phyloP scores from a whole-genome alignment of 2,888 invertebrate genomes.

The Vanessa cardui region DNA sequence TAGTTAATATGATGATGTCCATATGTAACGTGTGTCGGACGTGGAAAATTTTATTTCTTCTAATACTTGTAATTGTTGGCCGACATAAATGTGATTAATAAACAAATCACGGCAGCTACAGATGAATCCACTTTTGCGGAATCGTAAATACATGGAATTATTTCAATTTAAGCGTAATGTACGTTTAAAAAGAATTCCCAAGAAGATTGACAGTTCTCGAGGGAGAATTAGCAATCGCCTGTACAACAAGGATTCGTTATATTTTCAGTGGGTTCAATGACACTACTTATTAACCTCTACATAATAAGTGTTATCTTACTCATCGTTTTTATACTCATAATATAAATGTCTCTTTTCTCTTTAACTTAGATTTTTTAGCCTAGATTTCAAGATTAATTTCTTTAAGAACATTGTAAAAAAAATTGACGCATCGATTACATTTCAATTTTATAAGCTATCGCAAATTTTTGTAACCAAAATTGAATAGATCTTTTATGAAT shows the following conservation, averaged over 20 bases:
- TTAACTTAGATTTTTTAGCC: too few species aligned
- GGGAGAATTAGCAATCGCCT: slow-evolving; percentile 14
- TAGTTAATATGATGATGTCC: slow-evolving; percentile 10
- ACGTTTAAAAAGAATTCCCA: slow-evolving; percentile 26
- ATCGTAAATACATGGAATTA: slow-evolving; percentile 37
- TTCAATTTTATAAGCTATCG: too few species aligned
- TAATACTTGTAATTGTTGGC: slow-evolving; percentile 32
- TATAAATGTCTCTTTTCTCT: too few species aligned
- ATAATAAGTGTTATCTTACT: too few species aligned
- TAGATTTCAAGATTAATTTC: too few species aligned
- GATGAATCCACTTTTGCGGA: slow-evolving; percentile 41
- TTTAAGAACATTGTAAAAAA: too few species aligned
- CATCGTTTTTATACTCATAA: too few species aligned
- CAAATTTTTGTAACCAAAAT: too few species aligned
- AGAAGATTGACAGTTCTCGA: slow-evolving; percentile 19
- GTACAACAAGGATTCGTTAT: slow-evolving; percentile 14
- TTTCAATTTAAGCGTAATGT: slow-evolving; percentile 27
- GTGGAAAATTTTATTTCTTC: slow-evolving; percentile 36
- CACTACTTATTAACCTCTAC: neutral
- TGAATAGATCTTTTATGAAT: too few species aligned
- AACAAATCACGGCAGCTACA: slow-evolving; percentile 35
- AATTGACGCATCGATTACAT: too few species aligned
- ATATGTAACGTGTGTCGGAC: slow-evolving; percentile 14
- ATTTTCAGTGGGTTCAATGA: neutral
- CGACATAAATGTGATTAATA: slow-evolving; percentile 38